Evolutionary conservation across 2,113 vertebrate species (phyloP), one percentile per base, ranked within the genome.

Genomic region (Cynocephalus volans): DNA sequence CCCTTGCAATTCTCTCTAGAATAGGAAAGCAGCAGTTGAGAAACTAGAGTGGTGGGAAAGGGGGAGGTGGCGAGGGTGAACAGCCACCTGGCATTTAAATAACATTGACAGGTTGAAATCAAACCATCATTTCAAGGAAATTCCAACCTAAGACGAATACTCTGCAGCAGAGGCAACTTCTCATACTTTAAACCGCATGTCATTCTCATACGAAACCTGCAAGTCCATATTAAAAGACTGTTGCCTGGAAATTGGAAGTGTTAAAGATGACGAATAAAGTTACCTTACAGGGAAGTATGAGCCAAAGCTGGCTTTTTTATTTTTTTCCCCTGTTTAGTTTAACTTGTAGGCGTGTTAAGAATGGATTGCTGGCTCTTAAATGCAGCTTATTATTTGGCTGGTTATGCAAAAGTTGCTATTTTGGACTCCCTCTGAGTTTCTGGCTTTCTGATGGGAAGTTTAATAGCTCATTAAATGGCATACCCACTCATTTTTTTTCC

Each of bases 381-480:
- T 75, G 19, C 41, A 93, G 65, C 62, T 93, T 80, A 88, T 96
- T 84, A 90, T 93, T 84, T 97, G 88, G 89, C 86, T 91, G 72
- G 14, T 80, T 90, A 79, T 79, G 41, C 15, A 90, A 77, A 83
- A 95, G 73, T 75, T 82, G 73, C 92, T 95, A 58, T 93, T 97
- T 93, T 90, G 65, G 19, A 75, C 82, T 70, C 31, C 77, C 18
- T 69, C 87, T 73, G 56, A 94, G 76, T 73, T 94, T 88, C 94
- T 92, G 70, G 77, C 67, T 97, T 97, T 94, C 95, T 65, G 56
- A 84, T 54, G 13, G 69, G 33, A 92, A 96, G 65, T 90, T 88
- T 93, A 93, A 82, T 79, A 90, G 84, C 72, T 94, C 88, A 77
- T 92, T 95, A 88, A 84, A 72, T 54, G 48, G 5, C 11, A 50